Base-by-base conservation (phyloP, 2,888 invertebrate genomes). In the Nomada lathburiana region DNA sequence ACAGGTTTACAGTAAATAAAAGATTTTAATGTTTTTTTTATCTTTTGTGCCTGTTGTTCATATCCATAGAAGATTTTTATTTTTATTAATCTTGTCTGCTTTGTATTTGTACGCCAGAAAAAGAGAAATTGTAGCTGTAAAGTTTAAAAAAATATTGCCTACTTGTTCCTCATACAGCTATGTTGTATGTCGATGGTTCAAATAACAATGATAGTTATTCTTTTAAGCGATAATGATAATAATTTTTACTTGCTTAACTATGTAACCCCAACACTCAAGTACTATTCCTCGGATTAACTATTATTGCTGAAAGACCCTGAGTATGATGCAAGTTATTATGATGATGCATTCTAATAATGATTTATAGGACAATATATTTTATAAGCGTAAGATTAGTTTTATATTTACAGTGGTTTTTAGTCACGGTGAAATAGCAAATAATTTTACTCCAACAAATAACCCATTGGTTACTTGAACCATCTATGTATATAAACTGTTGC, bases 371-470 rank as follows among this genome's bases (percentile, higher is more conserved):
- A 60, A 72, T 36, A 36, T 83, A 69, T 55, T 70, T 55, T 72
- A 60, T 86, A 82, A 72, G 68, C 29, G 44, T 88, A 78, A 81
- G 80, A 77, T 78, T 76, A 62, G 47, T 77, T 76, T 65, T 73
- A 82, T 69, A 82, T 84, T 85, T 75, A 71, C 36, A 86, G 91
- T 92, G 92, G 91, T 92, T 86, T 90, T 91, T 86, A 91, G 92
- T 92, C 92, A 92, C 91, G 90, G 91, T 90, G 90, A 92, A 90
- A 84, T 87, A 77, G 86, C 68, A 74, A 80, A 73, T 83, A 65
- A 79, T 68, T 80, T 64, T 59, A 59, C 29, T 69, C 62, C 70
- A 80, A 64, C 59, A 73, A 76, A 73, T 76, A 80, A 60, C 84
- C 86, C 77, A 85, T 85, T 87, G 88, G 89, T 88, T 88, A 88